phyloP scores from a whole-genome alignment of 2,888 invertebrate species.

The Pantelozetes paolii region DNA sequence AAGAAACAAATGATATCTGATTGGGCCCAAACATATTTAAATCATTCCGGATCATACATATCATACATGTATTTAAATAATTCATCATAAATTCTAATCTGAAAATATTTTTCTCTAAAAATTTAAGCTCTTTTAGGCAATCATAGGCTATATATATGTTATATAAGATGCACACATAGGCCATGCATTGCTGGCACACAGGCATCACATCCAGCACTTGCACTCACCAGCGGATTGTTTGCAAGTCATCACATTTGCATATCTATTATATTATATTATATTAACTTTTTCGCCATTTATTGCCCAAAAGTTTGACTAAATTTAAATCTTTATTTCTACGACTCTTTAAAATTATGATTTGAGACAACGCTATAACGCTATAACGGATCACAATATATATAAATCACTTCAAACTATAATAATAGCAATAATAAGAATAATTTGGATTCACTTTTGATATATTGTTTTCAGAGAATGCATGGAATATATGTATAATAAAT shows the following conservation, averaged over 20 bases:
- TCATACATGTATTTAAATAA: slow-evolving; percentile 36
- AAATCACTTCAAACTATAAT: slow-evolving; percentile 35
- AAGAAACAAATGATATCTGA: slow-evolving; percentile 35
- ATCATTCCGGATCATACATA: slow-evolving; percentile 34
- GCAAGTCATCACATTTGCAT: slow-evolving; percentile 36
- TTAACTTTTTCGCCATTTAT: slow-evolving; percentile 26
- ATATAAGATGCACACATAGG: background rate
- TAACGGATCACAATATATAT: too few relatives aligned
- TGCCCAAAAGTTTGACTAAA: slow-evolving; percentile 11
- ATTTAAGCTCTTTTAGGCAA: slow-evolving; percentile 26
- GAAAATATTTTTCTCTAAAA: slow-evolving; percentile 28
- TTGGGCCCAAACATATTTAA: slow-evolving; percentile 33
- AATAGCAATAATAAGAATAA: slow-evolving; percentile 27
- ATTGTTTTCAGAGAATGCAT: slow-evolving; percentile 5
- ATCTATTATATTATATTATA: slow-evolving; percentile 21
- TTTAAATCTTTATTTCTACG: slow-evolving; percentile 9
- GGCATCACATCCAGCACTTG: background rate
- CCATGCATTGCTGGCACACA: background rate
- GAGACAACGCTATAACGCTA: slow-evolving; percentile 12
- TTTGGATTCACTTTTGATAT: slow-evolving; percentile 33
- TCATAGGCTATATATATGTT: background rate
- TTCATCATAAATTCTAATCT: slow-evolving; percentile 29
- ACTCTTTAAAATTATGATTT: slow-evolving; percentile 25
- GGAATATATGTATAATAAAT: background rate
- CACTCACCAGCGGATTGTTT: slow-evolving; percentile 4